phyloP scores from a whole-genome alignment of 1,140 invertebrate species.

The Tribolium castaneum region DNA sequence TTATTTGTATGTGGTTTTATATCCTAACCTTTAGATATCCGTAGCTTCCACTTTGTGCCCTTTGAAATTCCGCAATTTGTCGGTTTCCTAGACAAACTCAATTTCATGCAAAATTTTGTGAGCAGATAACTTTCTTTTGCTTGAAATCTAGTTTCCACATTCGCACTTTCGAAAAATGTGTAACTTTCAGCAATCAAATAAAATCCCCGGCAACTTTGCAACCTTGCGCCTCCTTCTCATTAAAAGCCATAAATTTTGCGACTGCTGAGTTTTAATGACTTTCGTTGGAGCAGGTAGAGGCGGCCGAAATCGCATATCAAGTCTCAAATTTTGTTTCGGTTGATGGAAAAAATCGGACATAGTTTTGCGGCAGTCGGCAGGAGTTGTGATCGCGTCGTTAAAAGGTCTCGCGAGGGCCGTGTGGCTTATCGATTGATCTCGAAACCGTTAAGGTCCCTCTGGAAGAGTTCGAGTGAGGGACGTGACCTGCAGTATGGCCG shows the following conservation, averaged over 20 bases:
- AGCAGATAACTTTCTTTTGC: too few relatives aligned
- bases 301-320: neutral
- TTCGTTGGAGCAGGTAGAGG: neutral
- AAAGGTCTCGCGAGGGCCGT: slow-evolving; percentile 36
- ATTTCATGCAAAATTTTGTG: too few relatives aligned
- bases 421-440: slow-evolving; percentile 48
- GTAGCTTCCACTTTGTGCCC: too few relatives aligned
- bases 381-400: slow-evolving; percentile 26
- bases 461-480: slow-evolving; percentile 47
- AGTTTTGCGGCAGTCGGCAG: too few relatives aligned
- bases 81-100: too few relatives aligned
- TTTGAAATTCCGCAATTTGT: too few relatives aligned
- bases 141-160: too few relatives aligned
- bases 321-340: neutral
- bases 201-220: neutral
- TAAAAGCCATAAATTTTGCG: neutral
- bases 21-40: too few relatives aligned
- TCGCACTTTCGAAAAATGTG: too few relatives aligned
- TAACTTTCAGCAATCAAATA: neutral
- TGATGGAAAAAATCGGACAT: neutral
- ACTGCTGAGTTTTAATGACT: neutral
- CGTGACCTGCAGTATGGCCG: slow-evolving; percentile 42
- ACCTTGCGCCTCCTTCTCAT: neutral
- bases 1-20: too few relatives aligned
- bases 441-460: slow-evolving; percentile 44